Base-by-base conservation (phyloP, 2,888 invertebrate species). In the Arrhopalites spinosus region DNA sequence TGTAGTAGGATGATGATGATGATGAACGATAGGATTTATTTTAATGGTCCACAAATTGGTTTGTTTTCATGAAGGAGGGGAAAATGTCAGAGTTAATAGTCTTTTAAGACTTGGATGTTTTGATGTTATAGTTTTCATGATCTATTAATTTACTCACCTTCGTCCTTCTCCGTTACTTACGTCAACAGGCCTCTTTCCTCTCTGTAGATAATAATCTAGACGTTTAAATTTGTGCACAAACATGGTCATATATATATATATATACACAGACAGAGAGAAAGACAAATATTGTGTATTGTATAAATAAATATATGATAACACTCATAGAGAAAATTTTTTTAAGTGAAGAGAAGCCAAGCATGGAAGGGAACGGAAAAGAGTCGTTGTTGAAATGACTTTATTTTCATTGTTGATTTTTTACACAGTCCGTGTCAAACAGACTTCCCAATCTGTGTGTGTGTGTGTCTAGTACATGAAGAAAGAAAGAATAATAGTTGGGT, bases 321-420 rank as follows among this genome's bases (percentile, higher is more conserved):
- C n/a, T n/a, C n/a, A n/a, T n/a, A n/a, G n/a, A n/a, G n/a, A n/a
- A n/a, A n/a, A n/a, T n/a, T n/a, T n/a, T n/a, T n/a, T n/a, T n/a
- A n/a, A n/a, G n/a, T n/a, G n/a, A n/a, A n/a, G n/a, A n/a, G n/a
- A n/a, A n/a, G n/a, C n/a, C n/a, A n/a, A n/a, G n/a, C n/a, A n/a
- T n/a, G 63, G 15, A 13, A n/a, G 43, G 11, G 59, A 71, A 25
- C 59, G 71, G 71, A 71, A 71, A 71, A 71, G 71, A 23, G 59
- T 59, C 27, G 56, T 71, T 71, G 59, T 25, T n/a, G 11, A 59
- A 71, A 71, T 71, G 71, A 59, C 71, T 71, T 71, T 25, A 71
- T 71, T 71, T n/a, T 71, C 53, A 13, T 69, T 45, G 29, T 63
- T 63, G 63, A 63, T 29, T 29, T 50, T 50, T 50, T 50, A 61